Base-by-base conservation (phyloP, 2,888 invertebrate species). In the Plebejus melissa region DNA sequence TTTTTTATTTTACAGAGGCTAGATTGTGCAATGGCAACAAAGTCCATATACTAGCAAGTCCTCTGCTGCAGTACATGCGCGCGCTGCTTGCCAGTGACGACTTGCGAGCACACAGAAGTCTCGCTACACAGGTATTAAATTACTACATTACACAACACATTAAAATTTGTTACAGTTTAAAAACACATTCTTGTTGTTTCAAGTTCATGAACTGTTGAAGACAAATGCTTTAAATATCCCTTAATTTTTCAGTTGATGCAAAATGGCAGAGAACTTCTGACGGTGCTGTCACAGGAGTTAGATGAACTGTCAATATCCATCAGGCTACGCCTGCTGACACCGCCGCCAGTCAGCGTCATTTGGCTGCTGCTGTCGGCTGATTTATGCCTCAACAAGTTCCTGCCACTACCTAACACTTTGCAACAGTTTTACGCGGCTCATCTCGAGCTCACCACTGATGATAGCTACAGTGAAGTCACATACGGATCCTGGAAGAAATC, bases 351-450 rank as follows among this genome's bases (percentile, higher is more conserved):
- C 74, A 88, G 88, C 80, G 88, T 90, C 60, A 88, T 93, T 74
- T 93, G 93, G 93, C 85, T 93, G 0, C 82, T 93, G 0, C 85
- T 93, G 0, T 90, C 91, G 0, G 87, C 93, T 0, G 93, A 93
- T 65, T 79, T 93, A 7, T 93, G 93, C 58, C 84, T 93, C 0
- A 93, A 93, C 84, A 93, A 93, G 75, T 93, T 93, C 80, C 85
- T 93, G 0, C 93, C 93, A 0, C 81, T 93, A 0, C 93, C 93
- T 0, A 92, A 90, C 81, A 88, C 88, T 0, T 74, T 93, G 0
- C 93, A 93, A 74, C 92, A 92, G 76, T 93, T 93, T 85, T 93
- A 93, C 78, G 93, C 93, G 0, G 85, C 90, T 0, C 91, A 93
- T 57, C 77, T 93, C 0, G 92, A 93, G 71, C 58, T 93, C 0